Evolutionary conservation across 2,113 vertebrate genomes (phyloP).

Genomic region (Seriola rivoliana): DNA sequence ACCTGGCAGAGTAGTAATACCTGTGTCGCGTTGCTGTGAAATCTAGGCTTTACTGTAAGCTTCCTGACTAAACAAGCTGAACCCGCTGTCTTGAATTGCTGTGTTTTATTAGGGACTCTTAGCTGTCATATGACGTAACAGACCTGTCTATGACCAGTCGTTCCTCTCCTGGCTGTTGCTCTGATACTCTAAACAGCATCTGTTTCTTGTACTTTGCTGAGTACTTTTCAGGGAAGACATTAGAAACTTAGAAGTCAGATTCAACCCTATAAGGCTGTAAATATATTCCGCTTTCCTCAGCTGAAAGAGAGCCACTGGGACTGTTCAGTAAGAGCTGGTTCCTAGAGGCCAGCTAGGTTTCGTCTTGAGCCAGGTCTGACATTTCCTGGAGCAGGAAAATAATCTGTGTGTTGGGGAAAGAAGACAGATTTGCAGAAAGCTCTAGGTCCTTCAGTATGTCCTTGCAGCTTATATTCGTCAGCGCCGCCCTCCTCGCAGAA

Average conservation of each 20-base stretch:
- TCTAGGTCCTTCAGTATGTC: slow-evolving; percentile 51
- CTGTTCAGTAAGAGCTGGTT: slow-evolving; percentile 17
- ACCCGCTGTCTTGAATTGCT: slow-evolving; percentile 36
- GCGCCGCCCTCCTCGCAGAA: slow-evolving; percentile 16
- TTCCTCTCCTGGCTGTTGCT: neutral
- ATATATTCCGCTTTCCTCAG: neutral
- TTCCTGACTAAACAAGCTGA: slow-evolving; percentile 29
- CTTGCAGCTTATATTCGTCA: slow-evolving; percentile 46
- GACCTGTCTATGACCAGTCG: neutral
- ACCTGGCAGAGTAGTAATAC: slow-evolving; percentile 49
- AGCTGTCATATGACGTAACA: slow-evolving; percentile 38
- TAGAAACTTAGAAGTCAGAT: slow-evolving; percentile 4
- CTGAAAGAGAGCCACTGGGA: slow-evolving; percentile 22
- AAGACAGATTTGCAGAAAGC: slow-evolving; percentile 56
- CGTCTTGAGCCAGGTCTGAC: slow-evolving; percentile 53
- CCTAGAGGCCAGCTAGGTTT: slow-evolving; percentile 38
- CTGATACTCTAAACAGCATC: slow-evolving; percentile 16
- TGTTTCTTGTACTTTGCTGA: slow-evolving; percentile 35
- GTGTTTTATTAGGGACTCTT: slow-evolving; percentile 46
- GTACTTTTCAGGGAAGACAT: slow-evolving; percentile 26
- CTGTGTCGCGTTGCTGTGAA: slow-evolving; percentile 37
- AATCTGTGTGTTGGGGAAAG: slow-evolving; percentile 59
- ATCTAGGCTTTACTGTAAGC: slow-evolving; percentile 51
- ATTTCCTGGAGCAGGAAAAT: slow-evolving; percentile 69
- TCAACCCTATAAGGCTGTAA: neutral